Base-by-base conservation (phyloP, 2,888 invertebrate genomes). In the Drosophila mayaguana region DNA sequence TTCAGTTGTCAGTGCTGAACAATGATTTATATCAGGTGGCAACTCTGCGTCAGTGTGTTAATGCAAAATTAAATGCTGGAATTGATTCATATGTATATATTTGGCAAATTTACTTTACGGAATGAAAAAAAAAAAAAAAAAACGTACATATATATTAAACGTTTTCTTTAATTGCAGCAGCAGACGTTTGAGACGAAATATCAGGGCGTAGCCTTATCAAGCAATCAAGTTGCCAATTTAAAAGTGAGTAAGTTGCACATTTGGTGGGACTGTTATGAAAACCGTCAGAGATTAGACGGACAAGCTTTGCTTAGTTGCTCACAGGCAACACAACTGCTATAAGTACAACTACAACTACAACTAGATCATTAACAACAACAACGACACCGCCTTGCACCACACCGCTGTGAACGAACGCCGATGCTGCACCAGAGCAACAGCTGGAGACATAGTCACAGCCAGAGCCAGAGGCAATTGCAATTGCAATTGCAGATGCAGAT, bases 121-220 rank as follows among this genome's bases (percentile, higher is more conserved):
- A 20, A 32, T 9, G 2, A 14, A 16, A 18, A 4, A 42, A 9
- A 14, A 45, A 14, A 7, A 20, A 6, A 20, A 1, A 12, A 6
- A 2, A n/a, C n/a, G 2, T 18, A 20, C 2, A 14, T 14, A 22
- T 7, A 16, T 20, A 20, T 42, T 32, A 4, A 32, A 8, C 12
- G 9, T 40, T 40, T 32, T 11, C 51, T 72, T 53, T 46, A 34
- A 48, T 76, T 77, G 12, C 77, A 76, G 75, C 68, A 72, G 60
- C 63, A 61, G 62, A 55, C 59, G 38, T 34, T 56, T 63, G 18
- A 67, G 40, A 42, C 25, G 48, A 34, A 34, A 53, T 32, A 56
- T 25, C 60, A 53, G n/a, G 60, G 32, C 40, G 18, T 42, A 45
- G 43, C 60, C 59, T 43, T 55, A 43, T 18, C 53, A 45, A 57